Conservation (phyloP, 2,888 invertebrate genomes). For the Zaprionus bogoriensis region DNA sequence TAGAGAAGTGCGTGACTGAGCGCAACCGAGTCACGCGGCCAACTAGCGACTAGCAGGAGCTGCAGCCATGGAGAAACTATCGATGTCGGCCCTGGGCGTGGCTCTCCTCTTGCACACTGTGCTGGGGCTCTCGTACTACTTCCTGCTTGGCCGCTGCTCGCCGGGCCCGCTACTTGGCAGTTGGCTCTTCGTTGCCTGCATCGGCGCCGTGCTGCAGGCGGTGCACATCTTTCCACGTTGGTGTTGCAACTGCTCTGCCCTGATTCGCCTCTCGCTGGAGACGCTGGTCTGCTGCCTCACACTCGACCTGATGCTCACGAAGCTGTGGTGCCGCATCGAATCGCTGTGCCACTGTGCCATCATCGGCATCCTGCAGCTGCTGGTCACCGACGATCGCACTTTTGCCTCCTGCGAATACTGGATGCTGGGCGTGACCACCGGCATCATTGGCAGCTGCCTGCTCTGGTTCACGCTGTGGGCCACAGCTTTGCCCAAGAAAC, state of each 20-base stretch:
- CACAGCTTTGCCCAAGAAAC: conserved; percentile 39
- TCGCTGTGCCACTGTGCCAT: conserved; percentile 60
- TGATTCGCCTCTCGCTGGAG: conserved; percentile 39
- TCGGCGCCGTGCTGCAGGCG: conserved; percentile 38
- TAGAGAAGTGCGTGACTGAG: too few species aligned
- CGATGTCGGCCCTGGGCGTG: conserved; percentile 43
- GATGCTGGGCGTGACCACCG: conserved; percentile 47
- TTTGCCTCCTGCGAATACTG: conserved; percentile 56
- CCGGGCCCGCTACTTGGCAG: conserved; percentile 53
- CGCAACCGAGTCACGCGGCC: too few species aligned
- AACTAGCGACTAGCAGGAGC: too few species aligned
- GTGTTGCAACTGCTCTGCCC: conserved; percentile 14
- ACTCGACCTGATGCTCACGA: conserved; percentile 51
- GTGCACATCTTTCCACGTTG: conserved; percentile 40
- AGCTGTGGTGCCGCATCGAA: conserved; percentile 65
- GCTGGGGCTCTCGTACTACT: conserved; percentile 64
- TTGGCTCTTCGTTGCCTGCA: conserved; percentile 62
- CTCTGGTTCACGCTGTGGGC: conserved; percentile 59
- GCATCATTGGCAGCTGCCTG: conserved; percentile 52
- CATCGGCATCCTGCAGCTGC: conserved; percentile 38
- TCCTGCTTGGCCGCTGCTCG: conserved; percentile 28
- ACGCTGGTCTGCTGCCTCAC: conserved; percentile 52
- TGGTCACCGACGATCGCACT: conserved; percentile 42
- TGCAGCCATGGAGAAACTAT: conserved; percentile 21
- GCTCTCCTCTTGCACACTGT: conserved; percentile 58